phyloP scores from a whole-genome alignment of 2,888 invertebrate genomes.

The Tholera decimalis region DNA sequence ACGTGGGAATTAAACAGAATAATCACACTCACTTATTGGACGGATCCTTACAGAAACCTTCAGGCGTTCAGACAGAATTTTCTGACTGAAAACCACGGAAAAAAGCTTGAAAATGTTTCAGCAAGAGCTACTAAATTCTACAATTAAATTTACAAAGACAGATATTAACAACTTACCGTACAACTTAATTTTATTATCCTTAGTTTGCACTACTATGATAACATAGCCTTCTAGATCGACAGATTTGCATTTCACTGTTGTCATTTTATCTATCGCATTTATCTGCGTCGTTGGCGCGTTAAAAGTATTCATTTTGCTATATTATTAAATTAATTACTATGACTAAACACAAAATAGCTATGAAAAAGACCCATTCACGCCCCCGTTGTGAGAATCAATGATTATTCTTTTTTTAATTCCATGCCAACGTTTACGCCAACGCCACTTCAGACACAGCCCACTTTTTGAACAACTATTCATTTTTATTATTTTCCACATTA shows the following conservation, averaged over 20 bases:
- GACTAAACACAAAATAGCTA: constrained; percentile 66
- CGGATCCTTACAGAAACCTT: neutral
- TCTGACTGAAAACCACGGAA: neutral
- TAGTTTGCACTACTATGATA: constrained; percentile 98
- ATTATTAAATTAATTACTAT: constrained; percentile 63
- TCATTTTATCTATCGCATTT: constrained; percentile 88
- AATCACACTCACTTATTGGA: neutral
- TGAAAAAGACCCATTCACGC: constrained; percentile 63
- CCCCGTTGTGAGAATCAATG: constrained; percentile 55
- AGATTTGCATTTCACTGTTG: constrained; percentile 90
- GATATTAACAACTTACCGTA: constrained; percentile 92
- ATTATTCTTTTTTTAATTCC: constrained; percentile 69
- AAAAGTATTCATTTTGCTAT: constrained; percentile 86
- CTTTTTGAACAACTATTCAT: constrained; percentile 83
- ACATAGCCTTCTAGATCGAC: constrained; percentile 99
- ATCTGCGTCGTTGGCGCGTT: constrained; percentile 89
- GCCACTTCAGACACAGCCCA: constrained; percentile 87
- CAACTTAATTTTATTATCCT: constrained; percentile 98
- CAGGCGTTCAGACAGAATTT: neutral
- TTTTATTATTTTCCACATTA: constrained; percentile 78
- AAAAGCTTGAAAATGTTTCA: constrained; percentile 8
- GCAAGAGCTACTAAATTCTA: neutral
- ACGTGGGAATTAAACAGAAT: neutral
- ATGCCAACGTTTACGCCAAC: constrained; percentile 88
- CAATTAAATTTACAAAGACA: neutral